Percentiles rank a stretch among this genome's conserved stretches.
phyloP scores from a whole-genome alignment of 2,797 vertebrate species.

The Neopelma chrysocephalum region DNA sequence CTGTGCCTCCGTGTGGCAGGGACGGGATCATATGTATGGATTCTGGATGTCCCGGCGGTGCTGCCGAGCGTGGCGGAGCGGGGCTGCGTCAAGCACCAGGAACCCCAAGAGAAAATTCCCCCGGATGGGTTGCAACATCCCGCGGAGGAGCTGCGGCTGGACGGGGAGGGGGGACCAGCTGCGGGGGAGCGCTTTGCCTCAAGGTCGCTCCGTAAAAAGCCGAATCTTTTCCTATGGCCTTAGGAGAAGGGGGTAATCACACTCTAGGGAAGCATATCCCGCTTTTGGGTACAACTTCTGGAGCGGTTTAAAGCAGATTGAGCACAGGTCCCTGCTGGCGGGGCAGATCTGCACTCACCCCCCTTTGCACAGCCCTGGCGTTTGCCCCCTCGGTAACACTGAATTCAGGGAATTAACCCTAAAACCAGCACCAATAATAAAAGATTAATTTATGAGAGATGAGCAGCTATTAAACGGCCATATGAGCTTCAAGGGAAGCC shows the following conservation, averaged over 20 bases:
- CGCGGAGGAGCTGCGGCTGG: background rate
- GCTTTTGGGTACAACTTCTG: background rate
- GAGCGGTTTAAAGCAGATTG: background rate
- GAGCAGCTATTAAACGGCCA: background rate
- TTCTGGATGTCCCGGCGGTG: background rate
- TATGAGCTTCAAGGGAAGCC: background rate
- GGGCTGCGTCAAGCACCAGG: background rate
- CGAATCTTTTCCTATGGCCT: background rate
- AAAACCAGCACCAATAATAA: background rate
- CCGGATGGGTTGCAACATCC: background rate
- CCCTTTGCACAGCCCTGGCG: fast-evolving
- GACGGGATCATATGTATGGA: background rate
- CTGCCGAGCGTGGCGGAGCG: background rate
- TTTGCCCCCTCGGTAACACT: fast-evolving
- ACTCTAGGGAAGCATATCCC: background rate
- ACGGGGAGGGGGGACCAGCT: background rate
- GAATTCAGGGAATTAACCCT: background rate
- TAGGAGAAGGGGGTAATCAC: background rate
- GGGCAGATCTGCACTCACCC: fast-evolving
- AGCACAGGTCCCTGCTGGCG: fast-evolving
- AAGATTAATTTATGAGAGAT: background rate
- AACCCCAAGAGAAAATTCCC: background rate
- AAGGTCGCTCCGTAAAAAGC: background rate
- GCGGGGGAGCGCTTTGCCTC: background rate
- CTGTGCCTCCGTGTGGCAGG: background rate